Conservation (phyloP, 2,113 vertebrate species). For the Laterallus jamaicensis region DNA sequence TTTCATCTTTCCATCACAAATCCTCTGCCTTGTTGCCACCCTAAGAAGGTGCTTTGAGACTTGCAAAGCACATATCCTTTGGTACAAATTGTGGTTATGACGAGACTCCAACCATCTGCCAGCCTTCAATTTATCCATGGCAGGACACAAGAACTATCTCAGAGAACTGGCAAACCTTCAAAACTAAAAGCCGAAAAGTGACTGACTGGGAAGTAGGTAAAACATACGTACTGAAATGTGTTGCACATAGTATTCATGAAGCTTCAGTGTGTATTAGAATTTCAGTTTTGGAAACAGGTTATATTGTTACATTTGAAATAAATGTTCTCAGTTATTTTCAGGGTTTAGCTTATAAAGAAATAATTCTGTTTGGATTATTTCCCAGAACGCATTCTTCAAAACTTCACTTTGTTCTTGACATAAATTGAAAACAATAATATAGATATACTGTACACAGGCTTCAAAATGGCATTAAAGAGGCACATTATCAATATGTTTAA, state of each 20-base stretch:
- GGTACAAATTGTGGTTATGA: not conserved
- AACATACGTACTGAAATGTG: not conserved
- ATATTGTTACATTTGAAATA: conserved; percentile 20
- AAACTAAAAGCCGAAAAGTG: not conserved
- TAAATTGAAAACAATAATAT: conserved; percentile 67
- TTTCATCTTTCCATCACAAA: not conserved
- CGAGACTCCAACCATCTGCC: not conserved
- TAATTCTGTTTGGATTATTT: conserved; percentile 50
- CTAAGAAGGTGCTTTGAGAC: not conserved
- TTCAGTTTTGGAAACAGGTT: not conserved
- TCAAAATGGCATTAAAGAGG: conserved; percentile 61
- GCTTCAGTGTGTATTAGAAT: not conserved
- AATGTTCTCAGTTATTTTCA: conserved; percentile 38
- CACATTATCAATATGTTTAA: conserved; percentile 74
- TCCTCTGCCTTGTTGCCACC: not conserved
- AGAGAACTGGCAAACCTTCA: not conserved
- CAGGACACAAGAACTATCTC: not conserved
- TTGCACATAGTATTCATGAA: not conserved
- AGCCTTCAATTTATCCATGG: not conserved
- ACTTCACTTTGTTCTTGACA: conserved; percentile 47
- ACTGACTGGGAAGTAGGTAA: not conserved
- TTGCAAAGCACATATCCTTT: not conserved
- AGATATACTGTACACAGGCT: conserved; percentile 47
- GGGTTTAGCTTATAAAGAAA: conserved; percentile 38
- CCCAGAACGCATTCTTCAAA: conserved; percentile 50